Evolutionary conservation across 2,797 vertebrate species (phyloP), one percentile per base, ranked within the genome.

Genomic region (Numenius phaeopus): DNA sequence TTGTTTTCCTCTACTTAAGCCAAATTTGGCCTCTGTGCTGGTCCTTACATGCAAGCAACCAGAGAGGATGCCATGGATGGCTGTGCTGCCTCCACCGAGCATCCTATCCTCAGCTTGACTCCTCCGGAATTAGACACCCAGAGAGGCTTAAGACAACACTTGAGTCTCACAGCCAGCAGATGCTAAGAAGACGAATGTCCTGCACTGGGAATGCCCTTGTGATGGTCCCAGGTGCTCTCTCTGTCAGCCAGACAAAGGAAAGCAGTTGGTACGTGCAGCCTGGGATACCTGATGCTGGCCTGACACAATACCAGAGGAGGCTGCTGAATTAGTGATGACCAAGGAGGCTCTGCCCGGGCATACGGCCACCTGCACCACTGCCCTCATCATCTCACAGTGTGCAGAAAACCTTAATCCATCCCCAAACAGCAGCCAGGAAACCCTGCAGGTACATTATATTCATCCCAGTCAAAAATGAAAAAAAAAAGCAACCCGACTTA

Each of bases 321-420:
- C 62, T 92, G 67, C 44, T 96, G 50, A 96, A 97, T 95, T 96
- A 97, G 62, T 93, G 91, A 95, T 92, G 69, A 39, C 16, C 34
- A 24, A 29, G 22, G 23, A 71, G 32, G 34, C 77, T 46, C 14
- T 5, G 27, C 4, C 29, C 30, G 55, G 37, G 29, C 49, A 69
- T 7, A 19, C 1, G 17, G 76, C 7, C 76, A 72, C 57, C n/a
- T 46, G 15, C 37, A 54, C 3, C 20, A 2, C 55, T 39, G 6
- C 29, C 29, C 30, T 24, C 42, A 22, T 24, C 17, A 0, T 26
- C 67, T 83, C 42, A 37, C 3, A 1, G 40, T 16, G 19, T 2
- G 49, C 62, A 58, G 77, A 85, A 95, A 42, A 8, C 62, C 49
- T 44, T 58, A 29, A 62, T 57, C 62, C 61, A 54, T 54, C 37